Evolutionary conservation across 2,797 vertebrate genomes (phyloP), one percentile per base, ranked within the genome.

Genomic region (Balearica regulorum): DNA sequence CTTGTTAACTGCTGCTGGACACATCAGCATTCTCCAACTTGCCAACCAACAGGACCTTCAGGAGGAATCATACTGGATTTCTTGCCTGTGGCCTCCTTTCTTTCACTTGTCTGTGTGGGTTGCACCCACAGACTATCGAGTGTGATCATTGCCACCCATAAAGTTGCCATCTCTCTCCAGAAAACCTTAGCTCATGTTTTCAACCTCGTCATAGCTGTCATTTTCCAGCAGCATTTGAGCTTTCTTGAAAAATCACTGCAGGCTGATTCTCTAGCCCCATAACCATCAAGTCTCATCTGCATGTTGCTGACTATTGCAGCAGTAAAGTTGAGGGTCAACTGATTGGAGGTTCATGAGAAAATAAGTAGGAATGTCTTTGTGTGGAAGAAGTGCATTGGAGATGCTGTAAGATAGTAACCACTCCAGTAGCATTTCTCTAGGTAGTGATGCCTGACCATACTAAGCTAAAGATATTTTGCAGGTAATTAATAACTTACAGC

Each of bases 221-320:
- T 25, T 60, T 64, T 81, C 68, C 88, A 95, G 82, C 73, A 92
- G 37, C 66, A 48, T 83, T 93, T 87, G 80, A 94, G 82, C 86
- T 94, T 96, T 96, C 96, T 95, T 91, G 83, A 84, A 91, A 81
- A 28, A 43, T 39, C 69, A 22, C 73, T 95, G 93, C 64, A 92
- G 78, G 35, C 48, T 53, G 49, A 31, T 76, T 69, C 39, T 81
- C 16, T 51, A n/a, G 65, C 58, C 57, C 48, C 41, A 22, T n/a
- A 33, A 5, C 14, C 83, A 53, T 64, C 72, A 66, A 80, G 58
- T 76, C 16, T 37, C 79, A 35, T 61, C 83, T 55, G 78, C 62
- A 33, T 9, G 7, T 79, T 93, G 37, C 58, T 87, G 62, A 9
- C 31, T 54, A 14, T 37, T 44, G 43, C 71, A 93, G 87, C 91